phyloP scores from a whole-genome alignment of 1,140 invertebrate species.

The Euglossa dilemma region DNA sequence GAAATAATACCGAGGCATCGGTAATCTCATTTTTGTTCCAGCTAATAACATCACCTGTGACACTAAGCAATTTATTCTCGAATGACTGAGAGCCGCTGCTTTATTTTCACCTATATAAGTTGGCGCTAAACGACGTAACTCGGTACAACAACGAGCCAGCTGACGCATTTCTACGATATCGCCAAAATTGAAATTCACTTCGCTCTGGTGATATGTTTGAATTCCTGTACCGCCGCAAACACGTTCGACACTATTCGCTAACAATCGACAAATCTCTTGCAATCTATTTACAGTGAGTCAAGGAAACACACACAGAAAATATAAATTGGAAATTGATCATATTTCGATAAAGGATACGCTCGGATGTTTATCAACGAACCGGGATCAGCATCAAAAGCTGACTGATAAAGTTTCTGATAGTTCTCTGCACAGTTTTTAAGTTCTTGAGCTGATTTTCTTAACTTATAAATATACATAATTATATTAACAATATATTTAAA shows the following conservation, averaged over 20 bases:
- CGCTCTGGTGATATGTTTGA: slow-evolving; percentile 81
- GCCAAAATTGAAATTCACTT: slow-evolving; percentile 81
- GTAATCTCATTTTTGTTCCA: slow-evolving; percentile 84
- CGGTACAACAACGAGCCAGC: slow-evolving; percentile 81
- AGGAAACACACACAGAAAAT: slow-evolving; percentile 2
- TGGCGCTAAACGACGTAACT: slow-evolving; percentile 82
- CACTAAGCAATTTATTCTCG: slow-evolving; percentile 85
- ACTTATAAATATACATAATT: slow-evolving; percentile 76
- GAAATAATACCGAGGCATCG: slow-evolving; percentile 93
- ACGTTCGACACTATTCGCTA: slow-evolving; percentile 90
- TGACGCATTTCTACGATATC: slow-evolving; percentile 83
- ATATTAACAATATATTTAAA: neutral
- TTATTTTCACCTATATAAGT: slow-evolving; percentile 76
- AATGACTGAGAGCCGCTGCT: slow-evolving; percentile 77
- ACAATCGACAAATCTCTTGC: slow-evolving; percentile 89
- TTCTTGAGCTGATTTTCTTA: slow-evolving; percentile 90
- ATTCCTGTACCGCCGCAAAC: slow-evolving; percentile 83
- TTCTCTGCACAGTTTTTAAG: slow-evolving; percentile 89
- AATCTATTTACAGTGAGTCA: slow-evolving; percentile 81
- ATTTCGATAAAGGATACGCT: slow-evolving; percentile 83
- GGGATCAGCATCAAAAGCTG: slow-evolving; percentile 96
- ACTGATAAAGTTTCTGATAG: slow-evolving; percentile 93
- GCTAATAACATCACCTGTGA: slow-evolving; percentile 87
- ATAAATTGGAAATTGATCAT: slow-evolving; percentile 11
- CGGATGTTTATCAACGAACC: slow-evolving; percentile 91